phyloP scores from a whole-genome alignment of 2,888 invertebrate species.

The Drosophila hamatofila region DNA sequence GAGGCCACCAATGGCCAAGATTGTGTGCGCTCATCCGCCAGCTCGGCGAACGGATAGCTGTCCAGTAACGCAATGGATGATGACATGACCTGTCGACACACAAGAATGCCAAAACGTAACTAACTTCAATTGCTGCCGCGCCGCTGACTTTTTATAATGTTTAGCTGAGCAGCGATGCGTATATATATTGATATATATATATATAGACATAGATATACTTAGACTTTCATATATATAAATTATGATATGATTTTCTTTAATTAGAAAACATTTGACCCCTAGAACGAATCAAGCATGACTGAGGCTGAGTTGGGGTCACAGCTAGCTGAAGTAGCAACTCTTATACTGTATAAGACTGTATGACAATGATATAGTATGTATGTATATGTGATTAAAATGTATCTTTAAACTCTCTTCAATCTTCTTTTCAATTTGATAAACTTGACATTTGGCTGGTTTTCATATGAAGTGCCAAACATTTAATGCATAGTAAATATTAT shows the following conservation, averaged over 20 bases:
- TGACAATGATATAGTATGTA: neutral
- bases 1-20: conserved; percentile 95
- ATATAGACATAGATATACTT: conserved; percentile 4
- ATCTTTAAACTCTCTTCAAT: neutral
- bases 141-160: conserved; percentile 36
- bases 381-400: neutral
- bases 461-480: conserved; percentile 4
- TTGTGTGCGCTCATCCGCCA: conserved; percentile 90
- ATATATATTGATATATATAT: neutral
- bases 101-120: conserved; percentile 18
- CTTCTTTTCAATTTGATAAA: neutral
- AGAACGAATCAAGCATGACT: conserved; percentile 32
- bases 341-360: conserved; percentile 4
- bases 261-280: conserved; percentile 44
- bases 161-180: conserved; percentile 42
- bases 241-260: conserved; percentile 27
- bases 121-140: conserved; percentile 11
- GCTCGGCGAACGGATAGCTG: conserved; percentile 57
- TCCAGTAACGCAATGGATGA: conserved; percentile 31
- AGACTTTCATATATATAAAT: neutral
- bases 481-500: conserved; percentile 22
- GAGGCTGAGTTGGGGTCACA: conserved; percentile 1
- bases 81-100: conserved; percentile 33
- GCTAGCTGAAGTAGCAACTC: neutral
- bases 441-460: conserved; percentile 8